Evolutionary conservation across 2,888 invertebrate genomes (phyloP), one percentile per base, ranked within the genome.

Genomic region (Polydrusus pterygomalis): DNA sequence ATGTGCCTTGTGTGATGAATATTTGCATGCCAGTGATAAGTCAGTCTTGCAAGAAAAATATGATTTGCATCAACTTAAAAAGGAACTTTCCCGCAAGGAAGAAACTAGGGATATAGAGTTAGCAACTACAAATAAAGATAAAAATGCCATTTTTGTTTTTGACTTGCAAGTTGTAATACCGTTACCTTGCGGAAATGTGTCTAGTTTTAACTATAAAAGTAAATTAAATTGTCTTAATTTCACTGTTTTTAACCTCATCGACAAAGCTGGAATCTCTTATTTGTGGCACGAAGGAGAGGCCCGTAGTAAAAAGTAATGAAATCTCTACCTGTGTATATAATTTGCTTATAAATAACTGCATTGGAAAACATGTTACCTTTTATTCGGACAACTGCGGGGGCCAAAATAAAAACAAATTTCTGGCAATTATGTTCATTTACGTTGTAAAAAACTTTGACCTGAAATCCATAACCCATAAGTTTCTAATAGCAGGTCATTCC

Each of bases 331-430:
- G 49, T 49, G 17, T 17, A 8, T 49, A 6, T 18, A 49, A 49
- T 18, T 17, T 49, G 15, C 18, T 49, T 17, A 17, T 49, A 17
- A 47, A 15, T 18, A 15, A 18, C 15, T 49, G 49, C 8, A 18
- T 49, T 15, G 18, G 18, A 15, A 49, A 49, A 9, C 15, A 49
- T 49, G 49, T 17, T 15, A 49, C 18, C 3, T 49, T 49, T 49
- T 49, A 49, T 18, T 49, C 43, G 43, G 43, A 43, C 43, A 43
- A 43, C 43, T 43, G 43, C 43, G 43, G 11, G 43, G 43, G 13
- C n/a, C 43, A 43, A 6, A 43, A 43, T 6, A 43, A 43, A 13
- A 43, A 43, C 43, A 43, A n/a, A 43, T 43, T 43, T 43, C 9
- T 43, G 43, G 43, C 43, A 43, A 43, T 43, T 43, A 43, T 43